These are phyloP conservation scores for Aelia acuminata DNA, from an alignment of 2,888 invertebrate genomes.

Conservation along the genomic window DNA sequence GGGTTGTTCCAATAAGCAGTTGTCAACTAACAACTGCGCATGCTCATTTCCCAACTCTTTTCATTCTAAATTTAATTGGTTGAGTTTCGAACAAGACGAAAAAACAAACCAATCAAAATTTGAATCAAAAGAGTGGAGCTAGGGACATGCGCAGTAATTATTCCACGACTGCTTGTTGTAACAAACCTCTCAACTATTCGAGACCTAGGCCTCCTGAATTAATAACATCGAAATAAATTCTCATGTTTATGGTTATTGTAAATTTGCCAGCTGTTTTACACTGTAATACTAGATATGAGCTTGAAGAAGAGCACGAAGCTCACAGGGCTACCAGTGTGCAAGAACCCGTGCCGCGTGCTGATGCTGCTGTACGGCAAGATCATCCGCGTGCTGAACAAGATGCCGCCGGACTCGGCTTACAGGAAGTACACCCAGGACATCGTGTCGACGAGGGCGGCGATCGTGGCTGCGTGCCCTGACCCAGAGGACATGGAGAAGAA, in stretches of 20 bases:
- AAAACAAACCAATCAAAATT: too few relatives aligned
- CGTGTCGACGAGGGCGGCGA: constrained; percentile 78
- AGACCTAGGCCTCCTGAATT: too few relatives aligned
- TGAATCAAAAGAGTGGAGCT: too few relatives aligned
- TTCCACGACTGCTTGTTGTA: too few relatives aligned
- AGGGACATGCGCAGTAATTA: too few relatives aligned
- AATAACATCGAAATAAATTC: not conserved
- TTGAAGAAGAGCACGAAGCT: constrained; percentile 79
- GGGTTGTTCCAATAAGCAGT: too few relatives aligned
- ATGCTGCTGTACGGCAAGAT: constrained; percentile 87
- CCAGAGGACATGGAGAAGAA: constrained; percentile 78
- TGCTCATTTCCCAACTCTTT: too few relatives aligned
- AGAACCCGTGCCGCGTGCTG: constrained; percentile 84
- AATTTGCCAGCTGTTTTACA: not conserved
- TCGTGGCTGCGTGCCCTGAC: constrained; percentile 74
- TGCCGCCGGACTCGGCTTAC: constrained; percentile 88
- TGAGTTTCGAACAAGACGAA: too few relatives aligned
- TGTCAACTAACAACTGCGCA: too few relatives aligned
- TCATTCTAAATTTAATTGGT: too few relatives aligned
- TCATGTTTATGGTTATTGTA: not conserved
- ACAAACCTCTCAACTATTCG: too few relatives aligned
- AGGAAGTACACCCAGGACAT: constrained; percentile 88
- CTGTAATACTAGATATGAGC: not conserved
- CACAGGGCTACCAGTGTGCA: constrained; percentile 83
- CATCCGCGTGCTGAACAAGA: constrained; percentile 81